A percentile compares a stretch with the other conserved stretches of the same genome.
These are phyloP conservation scores for Amaurobius ferox DNA, from an alignment of 2,888 invertebrate species.

Conservation along the genomic window DNA sequence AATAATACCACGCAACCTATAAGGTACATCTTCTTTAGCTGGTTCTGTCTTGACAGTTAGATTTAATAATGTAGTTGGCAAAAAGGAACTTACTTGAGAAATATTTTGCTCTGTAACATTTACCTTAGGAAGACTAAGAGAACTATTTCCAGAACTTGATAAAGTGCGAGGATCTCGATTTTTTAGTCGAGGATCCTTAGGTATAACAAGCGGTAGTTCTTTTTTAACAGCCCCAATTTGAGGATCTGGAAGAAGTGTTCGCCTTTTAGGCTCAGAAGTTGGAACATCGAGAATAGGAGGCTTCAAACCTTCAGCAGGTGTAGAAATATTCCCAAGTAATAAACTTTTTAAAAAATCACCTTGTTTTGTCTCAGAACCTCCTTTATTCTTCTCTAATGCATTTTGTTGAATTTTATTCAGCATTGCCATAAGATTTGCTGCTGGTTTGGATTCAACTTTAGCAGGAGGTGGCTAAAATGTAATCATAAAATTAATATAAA, in stretches of 20 bases:
- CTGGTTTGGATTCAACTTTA: constrained; percentile 11
- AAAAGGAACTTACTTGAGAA: background rate
- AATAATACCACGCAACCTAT: constrained; percentile 41
- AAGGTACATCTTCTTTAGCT: constrained; percentile 44
- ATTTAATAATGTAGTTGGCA: background rate
- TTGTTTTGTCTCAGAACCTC: background rate
- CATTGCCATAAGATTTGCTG: constrained; percentile 73
- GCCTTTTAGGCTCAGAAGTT: constrained; percentile 14
- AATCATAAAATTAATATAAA: background rate
- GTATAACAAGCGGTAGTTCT: background rate
- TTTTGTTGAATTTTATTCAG: constrained; percentile 72
- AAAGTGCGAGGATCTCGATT: constrained; percentile 72
- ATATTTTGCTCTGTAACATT: background rate
- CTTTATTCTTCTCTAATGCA: constrained; percentile 33
- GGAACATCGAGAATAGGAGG: background rate
- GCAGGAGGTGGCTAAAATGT: constrained; percentile 46
- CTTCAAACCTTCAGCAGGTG: background rate
- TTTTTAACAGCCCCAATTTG: background rate
- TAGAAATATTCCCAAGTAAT: constrained; percentile 38
- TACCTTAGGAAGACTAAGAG: constrained; percentile 15
- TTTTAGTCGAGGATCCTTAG: constrained; percentile 60
- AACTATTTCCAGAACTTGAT: background rate
- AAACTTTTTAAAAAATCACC: constrained; percentile 71
- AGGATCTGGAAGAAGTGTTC: constrained; percentile 51
- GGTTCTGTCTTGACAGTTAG: constrained; percentile 19